A percentile compares a stretch with the other conserved stretches of the same genome.
Conservation (phyloP, 2,888 invertebrate species). For the Leptothorax acervorum region DNA sequence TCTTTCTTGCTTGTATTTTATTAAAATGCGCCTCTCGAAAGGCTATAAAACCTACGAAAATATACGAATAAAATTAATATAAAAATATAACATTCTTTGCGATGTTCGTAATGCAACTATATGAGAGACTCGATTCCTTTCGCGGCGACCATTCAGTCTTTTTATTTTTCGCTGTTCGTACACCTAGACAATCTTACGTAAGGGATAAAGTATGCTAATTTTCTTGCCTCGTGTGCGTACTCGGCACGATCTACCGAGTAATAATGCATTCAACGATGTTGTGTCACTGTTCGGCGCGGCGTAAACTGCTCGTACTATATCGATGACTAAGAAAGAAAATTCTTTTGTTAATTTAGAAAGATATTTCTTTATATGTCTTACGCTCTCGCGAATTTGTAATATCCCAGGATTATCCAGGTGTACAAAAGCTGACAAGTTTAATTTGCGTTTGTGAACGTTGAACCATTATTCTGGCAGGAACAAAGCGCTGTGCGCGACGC, state of each 20-base stretch:
- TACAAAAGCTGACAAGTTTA: neutral
- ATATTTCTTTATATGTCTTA: neutral
- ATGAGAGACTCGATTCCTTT: neutral
- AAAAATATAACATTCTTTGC: neutral
- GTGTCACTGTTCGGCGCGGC: neutral
- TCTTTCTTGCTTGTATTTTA: neutral
- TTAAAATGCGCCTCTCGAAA: neutral
- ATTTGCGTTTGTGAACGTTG: conserved; percentile 12
- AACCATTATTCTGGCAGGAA: conserved; percentile 3
- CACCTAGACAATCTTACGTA: conserved; percentile 56
- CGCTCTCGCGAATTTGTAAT: neutral
- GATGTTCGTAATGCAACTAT: neutral
- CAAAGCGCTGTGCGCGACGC: conserved; percentile 17
- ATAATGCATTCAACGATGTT: conserved; percentile 43
- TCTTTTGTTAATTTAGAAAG: neutral
- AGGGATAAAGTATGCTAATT: conserved; percentile 57
- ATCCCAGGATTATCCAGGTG: neutral
- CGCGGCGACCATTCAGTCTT: neutral
- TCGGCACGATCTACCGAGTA: conserved; percentile 9
- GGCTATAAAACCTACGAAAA: neutral
- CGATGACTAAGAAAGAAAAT: neutral
- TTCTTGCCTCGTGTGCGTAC: conserved; percentile 41
- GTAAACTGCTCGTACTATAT: neutral
- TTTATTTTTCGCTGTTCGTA: conserved; percentile 8
- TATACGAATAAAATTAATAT: neutral